A percentile compares a stretch with the other conserved stretches of the same genome.
phyloP scores from a whole-genome alignment of 2,797 vertebrate species.

The Arnoldichthys spilopterus region DNA sequence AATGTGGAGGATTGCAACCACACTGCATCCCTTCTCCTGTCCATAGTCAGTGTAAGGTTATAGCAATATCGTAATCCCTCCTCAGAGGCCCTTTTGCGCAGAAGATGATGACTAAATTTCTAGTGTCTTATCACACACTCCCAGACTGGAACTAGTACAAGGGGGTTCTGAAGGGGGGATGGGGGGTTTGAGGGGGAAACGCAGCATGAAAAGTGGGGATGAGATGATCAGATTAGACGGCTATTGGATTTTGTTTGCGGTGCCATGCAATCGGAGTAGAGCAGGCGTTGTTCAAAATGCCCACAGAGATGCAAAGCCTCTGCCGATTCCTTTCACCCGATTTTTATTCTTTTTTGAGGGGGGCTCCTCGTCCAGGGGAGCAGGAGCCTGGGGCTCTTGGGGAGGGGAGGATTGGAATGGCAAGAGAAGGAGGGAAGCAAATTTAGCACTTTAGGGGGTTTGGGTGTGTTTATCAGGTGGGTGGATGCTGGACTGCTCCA shows the following conservation, averaged over 20 bases:
- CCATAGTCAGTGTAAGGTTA: slow-evolving; percentile 97
- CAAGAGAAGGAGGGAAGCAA: slow-evolving; percentile 63
- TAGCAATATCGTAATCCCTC: slow-evolving; percentile 95
- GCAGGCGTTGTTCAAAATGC: slow-evolving; percentile 87
- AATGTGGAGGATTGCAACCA: slow-evolving; percentile 81
- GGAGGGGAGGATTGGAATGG: slow-evolving; percentile 39
- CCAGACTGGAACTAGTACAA: slow-evolving; percentile 94
- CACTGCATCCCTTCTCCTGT: slow-evolving; percentile 79
- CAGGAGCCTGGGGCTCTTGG: slow-evolving; percentile 59
- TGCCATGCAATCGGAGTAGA: slow-evolving; percentile 88
- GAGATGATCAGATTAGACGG: slow-evolving; percentile 94
- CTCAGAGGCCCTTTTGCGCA: slow-evolving; percentile 88
- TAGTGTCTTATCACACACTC: slow-evolving; percentile 98
- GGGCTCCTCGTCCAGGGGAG: slow-evolving; percentile 74
- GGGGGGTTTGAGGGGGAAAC: slow-evolving; percentile 52
- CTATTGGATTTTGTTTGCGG: slow-evolving; percentile 92
- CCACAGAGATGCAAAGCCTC: slow-evolving; percentile 84
- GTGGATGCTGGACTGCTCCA: slow-evolving; percentile 79
- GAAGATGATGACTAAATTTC: slow-evolving; percentile 97
- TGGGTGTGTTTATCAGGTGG: slow-evolving; percentile 69
- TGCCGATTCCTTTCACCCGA: slow-evolving; percentile 77
- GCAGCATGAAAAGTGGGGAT: slow-evolving; percentile 94
- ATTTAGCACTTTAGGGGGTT: slow-evolving; percentile 83
- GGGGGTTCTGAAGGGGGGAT: slow-evolving; percentile 78
- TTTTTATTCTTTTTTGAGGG: slow-evolving; percentile 38